A percentile compares a stretch with the other conserved stretches of the same genome.
phyloP scores from a whole-genome alignment of 2,113 vertebrate species.

The Ondatra zibethicus region DNA sequence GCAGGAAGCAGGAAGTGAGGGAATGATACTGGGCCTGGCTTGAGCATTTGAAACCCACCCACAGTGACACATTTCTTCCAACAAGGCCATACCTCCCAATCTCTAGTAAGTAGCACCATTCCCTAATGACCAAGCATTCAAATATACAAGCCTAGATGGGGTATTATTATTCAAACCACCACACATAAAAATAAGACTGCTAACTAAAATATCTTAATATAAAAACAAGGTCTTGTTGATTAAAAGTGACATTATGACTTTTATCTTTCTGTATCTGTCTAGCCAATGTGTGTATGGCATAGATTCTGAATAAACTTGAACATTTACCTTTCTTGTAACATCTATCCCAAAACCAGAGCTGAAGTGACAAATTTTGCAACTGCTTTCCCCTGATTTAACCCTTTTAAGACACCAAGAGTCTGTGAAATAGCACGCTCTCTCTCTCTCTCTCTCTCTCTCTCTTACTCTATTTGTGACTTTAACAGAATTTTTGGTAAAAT shows the following conservation, averaged over 20 bases:
- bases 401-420: neutral
- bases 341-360: neutral
- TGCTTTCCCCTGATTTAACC: neutral
- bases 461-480: neutral
- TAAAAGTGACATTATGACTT: neutral
- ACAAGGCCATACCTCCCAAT: neutral
- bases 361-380: neutral
- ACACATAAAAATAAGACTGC: neutral
- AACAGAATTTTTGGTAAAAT: neutral
- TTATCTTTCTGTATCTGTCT: neutral
- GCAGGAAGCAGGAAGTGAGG: neutral
- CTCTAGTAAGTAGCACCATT: neutral
- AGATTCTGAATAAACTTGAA: neutral
- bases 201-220: neutral
- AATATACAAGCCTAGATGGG: neutral
- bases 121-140: neutral
- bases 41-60: neutral
- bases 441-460: no score
- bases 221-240: neutral
- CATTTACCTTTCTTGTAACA: neutral
- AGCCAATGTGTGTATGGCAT: neutral
- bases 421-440: neutral
- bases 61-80: neutral
- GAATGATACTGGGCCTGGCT: neutral
- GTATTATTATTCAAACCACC: neutral